Evolutionary conservation across 2,797 vertebrate species (phyloP).

Genomic region (Amniataba percoides): DNA sequence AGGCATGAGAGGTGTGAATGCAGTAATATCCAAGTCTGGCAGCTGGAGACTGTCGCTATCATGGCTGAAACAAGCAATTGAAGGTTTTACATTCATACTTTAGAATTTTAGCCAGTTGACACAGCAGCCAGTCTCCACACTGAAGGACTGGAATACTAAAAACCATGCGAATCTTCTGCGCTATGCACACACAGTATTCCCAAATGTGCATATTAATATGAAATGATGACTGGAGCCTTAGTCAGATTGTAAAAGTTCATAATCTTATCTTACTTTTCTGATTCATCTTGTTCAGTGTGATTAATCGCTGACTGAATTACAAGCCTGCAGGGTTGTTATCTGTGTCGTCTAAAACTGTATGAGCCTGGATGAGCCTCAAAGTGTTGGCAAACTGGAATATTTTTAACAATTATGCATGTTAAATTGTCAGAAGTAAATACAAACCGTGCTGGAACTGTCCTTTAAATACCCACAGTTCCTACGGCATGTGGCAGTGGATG

Average conservation of each 20-base stretch:
- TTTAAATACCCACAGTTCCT: not conserved
- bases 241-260: not conserved
- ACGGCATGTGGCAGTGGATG: not conserved
- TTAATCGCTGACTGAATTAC: not conserved
- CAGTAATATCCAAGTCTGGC: not conserved
- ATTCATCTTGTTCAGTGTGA: not conserved
- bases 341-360: not conserved
- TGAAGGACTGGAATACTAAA: not conserved
- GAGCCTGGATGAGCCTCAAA: not conserved
- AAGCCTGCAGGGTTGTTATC: not conserved
- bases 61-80: not conserved
- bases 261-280: not conserved
- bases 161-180: not conserved
- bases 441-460: not conserved
- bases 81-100: constrained; percentile 1
- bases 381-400: not conserved
- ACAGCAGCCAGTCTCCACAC: not conserved
- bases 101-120: not conserved
- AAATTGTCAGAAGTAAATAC: not conserved
- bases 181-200: not conserved
- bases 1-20: not conserved
- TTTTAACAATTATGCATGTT: not conserved
- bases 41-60: constrained; percentile 2
- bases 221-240: not conserved
- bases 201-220: not conserved